Base-by-base conservation (phyloP, 2,888 invertebrate genomes). In the Molanna angustata region DNA sequence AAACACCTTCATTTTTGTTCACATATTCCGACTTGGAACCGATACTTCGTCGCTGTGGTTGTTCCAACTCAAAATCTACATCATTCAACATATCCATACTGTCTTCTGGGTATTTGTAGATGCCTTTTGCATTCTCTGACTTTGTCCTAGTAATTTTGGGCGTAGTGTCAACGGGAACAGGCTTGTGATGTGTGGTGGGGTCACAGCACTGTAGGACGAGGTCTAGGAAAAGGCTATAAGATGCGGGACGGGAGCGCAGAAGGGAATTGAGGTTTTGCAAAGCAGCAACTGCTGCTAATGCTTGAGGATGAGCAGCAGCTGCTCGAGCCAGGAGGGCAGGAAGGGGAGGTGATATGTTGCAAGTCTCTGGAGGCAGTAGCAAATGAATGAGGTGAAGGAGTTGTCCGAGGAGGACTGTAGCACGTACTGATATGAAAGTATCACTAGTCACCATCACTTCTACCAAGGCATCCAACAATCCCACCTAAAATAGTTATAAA, bases 401-500 rank as follows among this genome's bases (percentile, higher is more conserved):
- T 73, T 94, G 93, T 53, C 90, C 92, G 62, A 96, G 76, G 50
- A 97, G 75, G 61, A 96, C 87, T 14, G 95, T 94, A 43, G 95
- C 92, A 62, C 94, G 82, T 60, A 96, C 90, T 54, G 93, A 94
- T 63, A 96, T 86, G 67, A 91, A 88, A 14, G 88, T 87, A 68
- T 95, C 94, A 66, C 89, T 89, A 47, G 90, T 86, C 35, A 92
- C 86, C 61, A 95, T 90, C 21, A 95, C 94, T 75, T 95, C 93
- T 22, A 92, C 90, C 60, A 97, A 76, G 16, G 94, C 94, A 66
- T 89, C 89, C 53, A 95, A 77, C 47, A 96, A 74, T 21, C 94
- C 94, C 56, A 84, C 85, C 77, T 77, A 68, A 13, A 50, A 45
- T 3, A 33, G 14, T 17, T 18, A 6, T n/a, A 40, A 14, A 11